Base-by-base conservation (phyloP, 1,140 invertebrate genomes). In the Cardiocondyla obscurior region DNA sequence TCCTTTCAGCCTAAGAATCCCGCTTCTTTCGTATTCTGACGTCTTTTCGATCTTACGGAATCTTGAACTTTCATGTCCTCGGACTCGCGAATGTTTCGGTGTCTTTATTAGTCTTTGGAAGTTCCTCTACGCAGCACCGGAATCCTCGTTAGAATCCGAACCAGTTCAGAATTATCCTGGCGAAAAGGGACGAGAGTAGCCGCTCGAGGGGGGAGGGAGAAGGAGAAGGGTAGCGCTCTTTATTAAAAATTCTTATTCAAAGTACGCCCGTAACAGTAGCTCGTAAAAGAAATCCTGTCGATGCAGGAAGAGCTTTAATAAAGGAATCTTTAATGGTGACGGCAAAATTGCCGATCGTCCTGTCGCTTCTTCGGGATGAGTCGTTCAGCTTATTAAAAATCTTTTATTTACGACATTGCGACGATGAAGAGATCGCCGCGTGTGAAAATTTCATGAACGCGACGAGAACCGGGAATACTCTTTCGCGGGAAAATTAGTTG, bases 171-270 rank as follows among this genome's bases (percentile, higher is more conserved):
- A 69, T 79, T 79, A 79, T 67, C 46, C n/a, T 25, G 46, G 62
- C 33, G 33, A 69, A 67, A 30, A 53, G 33, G 25, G 19, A 39
- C 22, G 22, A 14, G 19, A 39, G 51, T n/a, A 19, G 14, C 12
- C 25, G 77, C 10, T 25, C 22, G 6, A 8, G 65, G 14, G n/a
- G 5, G 36, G 3, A 10, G 19, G 6, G 46, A n/a, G 30, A 2
- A 10, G 10, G 44, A n/a, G 30, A 22, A n/a, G 36, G 19, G 30
- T n/a, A 25, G 25, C 3, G 7, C 65, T 82, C 77, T 84, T 72
- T 84, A 81, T 82, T 82, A 82, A 82, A 82, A 82, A 82, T 82
- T 82, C 70, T 82, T 82, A 82, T 82, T 82, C 70, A 82, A 82
- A 82, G 57, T 62, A 28, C 81, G 28, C 39, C 36, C 22, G 55